phyloP scores from a whole-genome alignment of 2,113 vertebrate species.

The Sapayoa aenigma region DNA sequence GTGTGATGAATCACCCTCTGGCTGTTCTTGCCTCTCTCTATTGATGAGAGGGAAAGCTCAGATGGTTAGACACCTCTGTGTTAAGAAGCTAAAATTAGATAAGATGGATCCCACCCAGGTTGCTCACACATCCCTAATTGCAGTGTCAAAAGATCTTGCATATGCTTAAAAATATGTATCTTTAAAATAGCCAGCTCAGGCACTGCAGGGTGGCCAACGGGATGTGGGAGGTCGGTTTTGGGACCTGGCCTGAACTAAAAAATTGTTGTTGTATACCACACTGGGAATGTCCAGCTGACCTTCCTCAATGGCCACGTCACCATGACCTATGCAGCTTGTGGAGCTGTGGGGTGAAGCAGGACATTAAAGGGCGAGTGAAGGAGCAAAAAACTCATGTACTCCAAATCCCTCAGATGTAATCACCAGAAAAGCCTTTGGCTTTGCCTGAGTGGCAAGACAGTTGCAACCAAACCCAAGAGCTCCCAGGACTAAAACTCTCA shows the following conservation, averaged over 20 bases:
- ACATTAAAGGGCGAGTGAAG: neutral
- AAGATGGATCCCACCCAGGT: constrained; percentile 21
- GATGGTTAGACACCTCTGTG: neutral
- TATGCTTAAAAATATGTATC: fast-evolving
- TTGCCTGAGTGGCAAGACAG: neutral
- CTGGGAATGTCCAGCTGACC: neutral
- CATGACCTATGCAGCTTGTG: neutral
- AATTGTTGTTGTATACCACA: neutral
- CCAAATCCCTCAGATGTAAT: neutral
- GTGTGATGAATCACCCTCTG: neutral
- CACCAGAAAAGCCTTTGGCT: neutral
- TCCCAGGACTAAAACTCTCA: fast-evolving
- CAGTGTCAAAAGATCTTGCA: neutral
- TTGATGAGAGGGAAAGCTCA: neutral
- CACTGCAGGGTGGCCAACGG: neutral
- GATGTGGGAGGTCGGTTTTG: neutral
- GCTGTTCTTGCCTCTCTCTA: neutral
- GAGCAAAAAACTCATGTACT: fast-evolving
- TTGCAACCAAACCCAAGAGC: neutral
- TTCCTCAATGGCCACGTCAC: fast-evolving
- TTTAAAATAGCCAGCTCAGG: neutral
- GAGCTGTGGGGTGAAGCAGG: neutral
- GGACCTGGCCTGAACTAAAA: neutral
- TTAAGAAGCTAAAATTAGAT: neutral
- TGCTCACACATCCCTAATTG: neutral